Base-by-base conservation (phyloP, 2,113 vertebrate species). In the Syngnathus scovelli region DNA sequence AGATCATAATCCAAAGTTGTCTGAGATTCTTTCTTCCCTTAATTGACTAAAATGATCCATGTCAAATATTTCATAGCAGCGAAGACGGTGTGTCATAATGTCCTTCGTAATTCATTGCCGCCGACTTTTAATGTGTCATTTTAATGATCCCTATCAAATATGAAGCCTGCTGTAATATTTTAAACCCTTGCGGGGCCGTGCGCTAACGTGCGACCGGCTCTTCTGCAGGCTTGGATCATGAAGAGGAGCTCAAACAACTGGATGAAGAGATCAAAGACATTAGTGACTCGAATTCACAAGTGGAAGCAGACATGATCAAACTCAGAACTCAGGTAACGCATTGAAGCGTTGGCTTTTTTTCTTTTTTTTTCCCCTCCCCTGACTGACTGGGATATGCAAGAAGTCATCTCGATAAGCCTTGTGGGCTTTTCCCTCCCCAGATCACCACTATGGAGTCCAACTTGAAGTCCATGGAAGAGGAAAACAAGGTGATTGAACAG, bases 401-500 rank as follows among this genome's bases (percentile, higher is more conserved):
- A 21, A 36, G 27, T 58, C 55, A 36, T 58, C 9, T n/a, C 43
- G 19, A 49, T 80, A 65, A 82, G 74, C 62, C 8, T 27, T 48
- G 64, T 71, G 64, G 55, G 55, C 18, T 58, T 41, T 65, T 1
- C 84, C 72, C 23, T 76, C 76, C 61, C 64, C 83, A 99, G 97
- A 99, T 98, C 80, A 98, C 96, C 74, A 98, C 95, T 70, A 98
- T 99, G 96, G 96, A 98, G 93, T 95, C 94, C 93, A 99, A 91
- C 93, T 93, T 99, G 92, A 98, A 98, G 95, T 98, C 94, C 51
- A 95, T 98, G 88, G 95, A 99, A 89, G 96, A 98, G 90, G 97
- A 99, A 91, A 99, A 99, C 93, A 98, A 98, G 91, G 96, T 94
- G 88, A 98, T 98, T 87, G 95, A 99, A 92, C 95, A 98, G 90